phyloP scores from a whole-genome alignment of 2,113 vertebrate genomes.

The Sinocyclocheilus grahami region DNA sequence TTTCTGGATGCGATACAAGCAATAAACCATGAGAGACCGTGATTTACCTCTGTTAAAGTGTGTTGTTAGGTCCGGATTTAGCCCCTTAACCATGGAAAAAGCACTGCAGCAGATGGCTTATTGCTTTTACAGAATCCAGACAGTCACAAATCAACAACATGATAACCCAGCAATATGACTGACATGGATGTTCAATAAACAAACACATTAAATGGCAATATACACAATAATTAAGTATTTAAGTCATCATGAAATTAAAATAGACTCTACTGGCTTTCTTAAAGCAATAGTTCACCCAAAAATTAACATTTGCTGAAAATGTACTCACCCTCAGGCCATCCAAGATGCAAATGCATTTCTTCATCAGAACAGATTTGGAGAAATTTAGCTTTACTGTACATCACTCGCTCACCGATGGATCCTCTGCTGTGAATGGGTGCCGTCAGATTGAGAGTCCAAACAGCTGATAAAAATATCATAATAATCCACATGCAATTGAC shows the following conservation, averaged over 20 bases:
- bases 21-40: neutral
- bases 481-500: too few relatives aligned
- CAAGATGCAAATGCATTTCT: neutral
- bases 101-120: neutral
- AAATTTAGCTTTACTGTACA: neutral
- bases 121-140: neutral
- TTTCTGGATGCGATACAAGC: slow-evolving; percentile 12
- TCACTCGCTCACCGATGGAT: neutral
- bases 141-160: neutral
- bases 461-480: too few relatives aligned
- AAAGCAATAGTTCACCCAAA: too few relatives aligned
- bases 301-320: neutral
- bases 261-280: neutral
- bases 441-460: neutral
- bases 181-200: neutral
- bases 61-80: neutral
- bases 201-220: neutral
- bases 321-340: neutral
- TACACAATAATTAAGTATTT: neutral
- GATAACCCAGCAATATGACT: neutral
- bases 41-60: slow-evolving; percentile 5
- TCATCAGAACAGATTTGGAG: too few relatives aligned
- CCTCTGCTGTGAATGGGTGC: neutral
- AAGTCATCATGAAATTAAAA: neutral
- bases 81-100: neutral